Percentiles rank a stretch among this genome's conserved stretches.
Conservation (phyloP, 1,140 invertebrate species). For the Aphaenogaster rudis region DNA sequence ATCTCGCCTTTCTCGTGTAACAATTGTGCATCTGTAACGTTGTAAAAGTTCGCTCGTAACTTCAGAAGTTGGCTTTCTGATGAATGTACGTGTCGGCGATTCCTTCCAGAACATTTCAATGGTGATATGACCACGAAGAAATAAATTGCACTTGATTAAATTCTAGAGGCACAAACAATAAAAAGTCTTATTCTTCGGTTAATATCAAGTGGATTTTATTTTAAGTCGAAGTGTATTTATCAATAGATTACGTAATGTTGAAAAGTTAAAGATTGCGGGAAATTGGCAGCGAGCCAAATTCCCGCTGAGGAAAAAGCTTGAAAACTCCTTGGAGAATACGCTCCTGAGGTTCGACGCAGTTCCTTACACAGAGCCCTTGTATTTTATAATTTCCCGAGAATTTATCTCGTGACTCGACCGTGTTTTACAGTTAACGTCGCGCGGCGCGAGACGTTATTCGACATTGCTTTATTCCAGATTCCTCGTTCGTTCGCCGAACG, state of each 20-base stretch:
- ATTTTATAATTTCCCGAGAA: conserved; percentile 60
- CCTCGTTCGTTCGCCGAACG: conserved; percentile 48
- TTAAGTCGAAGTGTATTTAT: neutral
- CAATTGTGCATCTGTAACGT: conserved; percentile 15
- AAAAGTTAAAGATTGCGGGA: conserved; percentile 17
- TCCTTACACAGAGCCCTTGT: conserved; percentile 46
- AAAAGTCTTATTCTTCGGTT: neutral
- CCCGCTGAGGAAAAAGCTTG: conserved; percentile 12
- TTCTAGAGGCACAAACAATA: neutral
- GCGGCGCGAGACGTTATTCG: conserved; percentile 20
- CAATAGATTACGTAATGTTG: conserved; percentile 4
- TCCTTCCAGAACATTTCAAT: conserved; percentile 10
- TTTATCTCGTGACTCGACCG: conserved; percentile 40
- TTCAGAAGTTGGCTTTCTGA: neutral
- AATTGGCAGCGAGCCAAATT: conserved; percentile 31
- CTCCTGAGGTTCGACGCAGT: conserved; percentile 44
- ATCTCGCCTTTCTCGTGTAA: conserved; percentile 5
- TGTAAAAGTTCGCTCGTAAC: conserved; percentile 13
- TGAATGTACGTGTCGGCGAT: neutral
- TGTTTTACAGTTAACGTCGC: conserved; percentile 60
- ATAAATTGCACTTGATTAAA: neutral
- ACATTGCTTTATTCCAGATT: conserved; percentile 48
- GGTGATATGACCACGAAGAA: neutral
- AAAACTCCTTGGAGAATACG: conserved; percentile 22
- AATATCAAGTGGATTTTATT: conserved; percentile 7